Evolutionary conservation across 2,888 invertebrate species (phyloP).

Genomic region (Unio pictorum): DNA sequence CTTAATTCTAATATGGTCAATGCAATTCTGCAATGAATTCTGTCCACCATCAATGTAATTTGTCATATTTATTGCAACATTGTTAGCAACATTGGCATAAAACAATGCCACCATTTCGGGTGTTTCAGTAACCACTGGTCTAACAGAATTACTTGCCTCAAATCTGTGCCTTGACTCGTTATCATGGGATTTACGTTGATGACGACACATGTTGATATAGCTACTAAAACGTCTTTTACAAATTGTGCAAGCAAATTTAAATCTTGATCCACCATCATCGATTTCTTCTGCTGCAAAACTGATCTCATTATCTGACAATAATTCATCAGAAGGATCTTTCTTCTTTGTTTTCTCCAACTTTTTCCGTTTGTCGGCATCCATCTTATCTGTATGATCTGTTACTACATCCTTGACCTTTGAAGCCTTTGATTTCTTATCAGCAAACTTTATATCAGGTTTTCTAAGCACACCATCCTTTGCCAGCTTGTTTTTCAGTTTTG

Average conservation of each 20-base stretch:
- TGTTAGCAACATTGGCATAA: constrained; percentile 85
- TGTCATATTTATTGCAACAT: constrained; percentile 82
- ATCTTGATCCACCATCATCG: constrained; percentile 45
- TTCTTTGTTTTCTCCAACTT: not conserved
- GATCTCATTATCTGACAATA: constrained; percentile 20
- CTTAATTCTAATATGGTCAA: constrained; percentile 42
- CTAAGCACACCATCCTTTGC: constrained; percentile 17
- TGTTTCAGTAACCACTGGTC: constrained; percentile 16
- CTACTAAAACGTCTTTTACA: constrained; percentile 71
- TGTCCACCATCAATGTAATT: constrained; percentile 88
- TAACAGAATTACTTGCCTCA: constrained; percentile 16
- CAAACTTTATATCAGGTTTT: constrained; percentile 21
- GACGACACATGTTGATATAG: constrained; percentile 72
- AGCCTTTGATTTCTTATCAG: constrained; percentile 1
- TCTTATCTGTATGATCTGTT: constrained; percentile 2
- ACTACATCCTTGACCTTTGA: constrained; percentile 12
- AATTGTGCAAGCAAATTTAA: constrained; percentile 68
- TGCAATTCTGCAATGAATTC: constrained; percentile 69
- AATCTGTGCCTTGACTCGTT: constrained; percentile 25
- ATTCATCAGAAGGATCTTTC: constrained; percentile 5
- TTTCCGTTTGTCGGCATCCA: constrained; percentile 1
- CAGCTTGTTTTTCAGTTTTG: constrained; percentile 23
- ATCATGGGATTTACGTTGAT: constrained; percentile 68
- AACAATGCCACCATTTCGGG: constrained; percentile 73
- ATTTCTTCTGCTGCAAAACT: constrained; percentile 38